Evolutionary conservation across 2,797 vertebrate species (phyloP).

Genomic region (Phalloptychus januarius): DNA sequence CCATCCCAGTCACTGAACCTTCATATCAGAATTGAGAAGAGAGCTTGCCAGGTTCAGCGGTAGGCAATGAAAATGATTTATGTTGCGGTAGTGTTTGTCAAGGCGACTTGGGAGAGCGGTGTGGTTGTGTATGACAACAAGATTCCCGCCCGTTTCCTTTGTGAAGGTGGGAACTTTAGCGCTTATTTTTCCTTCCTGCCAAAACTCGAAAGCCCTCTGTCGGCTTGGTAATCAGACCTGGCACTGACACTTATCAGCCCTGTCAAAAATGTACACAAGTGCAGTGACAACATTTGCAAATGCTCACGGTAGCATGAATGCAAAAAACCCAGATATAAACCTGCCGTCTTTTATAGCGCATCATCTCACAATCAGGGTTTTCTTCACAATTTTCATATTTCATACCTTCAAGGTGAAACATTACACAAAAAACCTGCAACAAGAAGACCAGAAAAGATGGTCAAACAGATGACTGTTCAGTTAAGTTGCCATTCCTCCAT

Average conservation of each 20-base stretch:
- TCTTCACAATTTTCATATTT: neutral
- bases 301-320: slow-evolving; percentile 1
- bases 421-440: neutral
- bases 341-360: neutral
- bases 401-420: neutral
- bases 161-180: slow-evolving; percentile 18
- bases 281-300: slow-evolving; percentile 26
- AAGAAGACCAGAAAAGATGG: neutral
- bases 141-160: slow-evolving; percentile 21
- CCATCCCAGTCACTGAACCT: slow-evolving; percentile 38
- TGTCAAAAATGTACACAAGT: slow-evolving; percentile 38
- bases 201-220: slow-evolving; percentile 65
- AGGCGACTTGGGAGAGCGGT: slow-evolving; percentile 25
- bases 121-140: slow-evolving; percentile 26
- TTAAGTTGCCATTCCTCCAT: neutral
- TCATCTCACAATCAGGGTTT: neutral
- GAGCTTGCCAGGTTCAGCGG: slow-evolving; percentile 23
- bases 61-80: slow-evolving; percentile 48
- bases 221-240: slow-evolving; percentile 68
- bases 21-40: slow-evolving; percentile 43
- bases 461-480: neutral
- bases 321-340: neutral
- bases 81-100: slow-evolving; percentile 39
- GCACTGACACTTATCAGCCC: slow-evolving; percentile 56
- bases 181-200: slow-evolving; percentile 52